A percentile compares a stretch with the other conserved stretches of the same genome.
phyloP scores from a whole-genome alignment of 2,888 invertebrate species.

The Axea sp. region DNA sequence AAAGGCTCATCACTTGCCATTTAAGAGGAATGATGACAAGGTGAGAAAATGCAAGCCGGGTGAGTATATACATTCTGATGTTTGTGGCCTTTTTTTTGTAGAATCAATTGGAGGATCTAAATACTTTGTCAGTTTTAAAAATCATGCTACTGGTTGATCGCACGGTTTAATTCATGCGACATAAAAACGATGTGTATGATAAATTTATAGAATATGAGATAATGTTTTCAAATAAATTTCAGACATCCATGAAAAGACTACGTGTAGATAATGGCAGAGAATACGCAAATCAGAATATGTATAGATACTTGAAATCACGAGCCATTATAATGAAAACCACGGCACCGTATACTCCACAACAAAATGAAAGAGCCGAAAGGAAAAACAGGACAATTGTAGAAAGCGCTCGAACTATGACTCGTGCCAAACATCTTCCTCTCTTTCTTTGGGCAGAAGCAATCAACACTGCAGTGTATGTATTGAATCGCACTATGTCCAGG shows the following conservation, averaged over 20 bases:
- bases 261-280: too few species aligned
- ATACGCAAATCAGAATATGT: too few species aligned
- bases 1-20: constrained; percentile 61
- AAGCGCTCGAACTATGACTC: background rate
- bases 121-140: constrained; percentile 7
- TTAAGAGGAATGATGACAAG: background rate
- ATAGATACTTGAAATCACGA: constrained; percentile 15
- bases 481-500: background rate
- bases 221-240: background rate
- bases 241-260: too few species aligned
- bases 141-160: background rate
- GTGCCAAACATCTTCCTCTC: background rate
- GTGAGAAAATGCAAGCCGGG: too few species aligned
- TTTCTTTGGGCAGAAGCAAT: constrained; percentile 60
- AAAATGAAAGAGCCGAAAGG: constrained; percentile 56
- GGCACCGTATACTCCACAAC: constrained; percentile 53
- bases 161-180: constrained; percentile 1
- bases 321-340: constrained; percentile 50
- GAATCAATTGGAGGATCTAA: background rate
- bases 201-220: constrained; percentile 47
- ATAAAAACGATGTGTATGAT: constrained; percentile 41
- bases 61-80: constrained; percentile 18
- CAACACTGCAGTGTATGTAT: constrained; percentile 49
- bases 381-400: constrained; percentile 33
- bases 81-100: background rate